Conservation (phyloP, 2,797 vertebrate species). For the Rhodeus uyekii region DNA sequence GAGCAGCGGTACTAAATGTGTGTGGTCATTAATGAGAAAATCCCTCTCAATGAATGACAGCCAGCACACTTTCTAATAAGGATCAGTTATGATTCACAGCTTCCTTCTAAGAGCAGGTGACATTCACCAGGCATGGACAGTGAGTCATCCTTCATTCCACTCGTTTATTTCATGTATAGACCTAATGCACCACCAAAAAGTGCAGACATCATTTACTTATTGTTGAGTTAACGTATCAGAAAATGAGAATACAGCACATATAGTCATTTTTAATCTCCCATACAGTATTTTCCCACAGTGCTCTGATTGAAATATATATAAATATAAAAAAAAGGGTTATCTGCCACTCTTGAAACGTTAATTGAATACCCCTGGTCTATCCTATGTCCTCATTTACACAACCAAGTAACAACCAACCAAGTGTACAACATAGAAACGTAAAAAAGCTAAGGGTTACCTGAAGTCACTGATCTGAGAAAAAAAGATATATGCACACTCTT, state of each 20-base stretch:
- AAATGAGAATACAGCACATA: not conserved
- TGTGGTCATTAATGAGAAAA: slow-evolving; percentile 1
- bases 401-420: too few relatives aligned
- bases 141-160: not conserved
- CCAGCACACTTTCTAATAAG: slow-evolving; percentile 1
- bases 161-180: not conserved
- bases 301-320: not conserved
- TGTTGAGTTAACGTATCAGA: not conserved
- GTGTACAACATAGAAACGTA: not conserved
- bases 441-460: not conserved
- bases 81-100: slow-evolving; percentile 12
- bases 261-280: not conserved
- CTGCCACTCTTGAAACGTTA: not conserved
- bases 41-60: not conserved
- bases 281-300: not conserved
- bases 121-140: not conserved
- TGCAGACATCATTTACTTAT: not conserved
- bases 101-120: not conserved
- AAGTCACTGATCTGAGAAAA: not conserved
- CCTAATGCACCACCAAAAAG: not conserved
- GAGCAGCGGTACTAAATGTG: not conserved
- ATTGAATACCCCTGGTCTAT: not conserved
- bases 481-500: not conserved
- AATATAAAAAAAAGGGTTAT: too few relatives aligned
- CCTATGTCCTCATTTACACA: not conserved